Base-by-base conservation (phyloP, 2,888 invertebrate genomes). In the Epinotia demarniana region DNA sequence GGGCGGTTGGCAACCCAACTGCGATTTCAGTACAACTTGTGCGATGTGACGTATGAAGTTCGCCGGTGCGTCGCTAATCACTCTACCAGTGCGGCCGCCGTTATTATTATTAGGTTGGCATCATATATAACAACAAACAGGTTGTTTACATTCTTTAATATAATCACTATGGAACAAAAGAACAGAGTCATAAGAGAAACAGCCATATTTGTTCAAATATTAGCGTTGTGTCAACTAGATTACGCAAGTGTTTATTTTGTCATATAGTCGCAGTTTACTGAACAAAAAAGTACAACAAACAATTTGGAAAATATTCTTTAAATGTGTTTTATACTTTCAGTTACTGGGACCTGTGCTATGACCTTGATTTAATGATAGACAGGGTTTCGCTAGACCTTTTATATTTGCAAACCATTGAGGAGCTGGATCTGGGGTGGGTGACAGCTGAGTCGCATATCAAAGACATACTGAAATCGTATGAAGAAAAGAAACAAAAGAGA, bases 321-420 rank as follows among this genome's bases (percentile, higher is more conserved):
- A 68, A 74, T 70, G 63, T 70, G 55, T 76, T 60, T n/a, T 74
- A 62, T 58, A 80, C 68, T 92, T 93, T 78, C 88, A 98, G 98
- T 92, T 98, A 97, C 88, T 99, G 99, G 99, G 98, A 99, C 88
- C 94, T 96, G 39, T 95, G 95, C 73, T 97, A 97, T 90, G 99
- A 99, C 92, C 94, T 96, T 77, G 96, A 97, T 86, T 92, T 99
- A 79, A 95, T 98, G 94, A 95, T 95, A 77, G 97, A 99, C 90
- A 95, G 96, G 76, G 96, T 98, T 60, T 97, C 98, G 6, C 92
- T 98, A 84, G 98, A 98, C 90, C 94, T 99, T 75, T 92, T 99
- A 8, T 99, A 98, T 88, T 95, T 97, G 77, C 98, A 99, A 95
- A 96, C 97, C 63, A 96, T 97, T 75, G 96, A 96, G 80, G 99